Percentiles rank a stretch among this genome's conserved stretches.
These are phyloP conservation scores for Crotalus tigris DNA, from an alignment of 2,113 vertebrate species.

Conservation along the genomic window DNA sequence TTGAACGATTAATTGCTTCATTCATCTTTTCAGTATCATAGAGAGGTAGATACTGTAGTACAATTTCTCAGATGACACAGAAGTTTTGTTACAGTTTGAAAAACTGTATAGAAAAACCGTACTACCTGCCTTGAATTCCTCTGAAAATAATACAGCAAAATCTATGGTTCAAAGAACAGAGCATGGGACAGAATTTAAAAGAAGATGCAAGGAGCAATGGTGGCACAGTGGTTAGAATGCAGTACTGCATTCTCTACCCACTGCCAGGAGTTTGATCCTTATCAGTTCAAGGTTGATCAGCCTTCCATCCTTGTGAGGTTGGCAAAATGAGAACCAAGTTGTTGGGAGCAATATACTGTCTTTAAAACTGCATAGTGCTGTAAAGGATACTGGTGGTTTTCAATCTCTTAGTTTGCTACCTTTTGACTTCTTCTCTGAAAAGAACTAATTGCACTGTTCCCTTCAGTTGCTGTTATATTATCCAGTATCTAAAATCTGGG, in stretches of 20 bases:
- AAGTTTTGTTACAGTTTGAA: slow-evolving; percentile 13
- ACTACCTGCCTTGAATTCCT: not conserved
- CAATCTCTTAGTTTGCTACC: not conserved
- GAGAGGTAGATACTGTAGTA: not conserved
- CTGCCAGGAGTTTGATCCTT: not conserved
- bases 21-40: slow-evolving; percentile 8
- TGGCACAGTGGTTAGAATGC: not conserved
- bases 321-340: not conserved
- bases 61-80: slow-evolving; percentile 6
- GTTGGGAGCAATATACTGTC: not conserved
- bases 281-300: not conserved
- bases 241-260: not conserved
- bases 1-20: slow-evolving; percentile 24
- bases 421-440: not conserved
- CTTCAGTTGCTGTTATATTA: not conserved
- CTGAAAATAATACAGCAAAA: slow-evolving; percentile 6
- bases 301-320: not conserved
- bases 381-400: not conserved
- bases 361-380: not conserved
- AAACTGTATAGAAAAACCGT: not conserved
- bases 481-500: not conserved
- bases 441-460: not conserved
- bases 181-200: not conserved
- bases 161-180: not conserved
- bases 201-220: not conserved